phyloP scores from a whole-genome alignment of 1,140 invertebrate species.

The Mya arenaria region DNA sequence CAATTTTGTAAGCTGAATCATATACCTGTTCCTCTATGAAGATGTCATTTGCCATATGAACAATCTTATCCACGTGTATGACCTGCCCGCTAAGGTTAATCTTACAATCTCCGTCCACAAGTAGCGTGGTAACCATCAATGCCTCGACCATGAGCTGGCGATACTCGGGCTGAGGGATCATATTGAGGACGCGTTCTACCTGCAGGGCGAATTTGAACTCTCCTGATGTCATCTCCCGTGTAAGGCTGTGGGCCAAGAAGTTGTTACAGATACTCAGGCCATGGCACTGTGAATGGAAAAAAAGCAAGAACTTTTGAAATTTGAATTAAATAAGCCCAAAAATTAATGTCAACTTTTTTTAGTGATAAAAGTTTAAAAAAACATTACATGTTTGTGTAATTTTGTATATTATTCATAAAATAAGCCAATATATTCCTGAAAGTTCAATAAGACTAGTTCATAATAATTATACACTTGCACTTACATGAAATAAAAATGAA shows the following conservation, averaged over 20 bases:
- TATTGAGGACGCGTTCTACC: conserved; percentile 98
- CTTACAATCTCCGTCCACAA: conserved; percentile 86
- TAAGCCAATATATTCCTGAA: too few species aligned
- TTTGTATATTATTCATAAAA: too few species aligned
- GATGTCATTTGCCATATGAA: conserved; percentile 96
- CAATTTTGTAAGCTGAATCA: too few species aligned
- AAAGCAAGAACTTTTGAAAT: conserved; percentile 3
- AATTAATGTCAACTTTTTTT: too few species aligned
- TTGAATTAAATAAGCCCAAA: too few species aligned
- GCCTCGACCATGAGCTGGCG: conserved; percentile 98
- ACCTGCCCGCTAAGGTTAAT: conserved; percentile 85
- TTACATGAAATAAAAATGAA: too few species aligned
- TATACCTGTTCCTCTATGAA: conserved; percentile 97
- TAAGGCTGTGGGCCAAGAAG: conserved; percentile 93
- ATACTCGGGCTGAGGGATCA: conserved; percentile 99
- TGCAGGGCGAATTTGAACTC: conserved; percentile 99
- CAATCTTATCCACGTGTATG: conserved; percentile 95
- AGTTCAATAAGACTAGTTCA: too few species aligned
- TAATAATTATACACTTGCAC: too few species aligned
- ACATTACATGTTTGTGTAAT: too few species aligned
- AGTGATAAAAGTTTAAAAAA: too few species aligned
- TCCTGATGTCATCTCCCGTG: conserved; percentile 98
- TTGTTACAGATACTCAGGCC: conserved; percentile 94
- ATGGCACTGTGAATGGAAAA: conserved; percentile 88
- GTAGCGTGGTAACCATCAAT: conserved; percentile 95